Percentiles rank a stretch among this genome's conserved stretches.
phyloP scores from a whole-genome alignment of 2,113 vertebrate genomes.

The Psettodes erumei region DNA sequence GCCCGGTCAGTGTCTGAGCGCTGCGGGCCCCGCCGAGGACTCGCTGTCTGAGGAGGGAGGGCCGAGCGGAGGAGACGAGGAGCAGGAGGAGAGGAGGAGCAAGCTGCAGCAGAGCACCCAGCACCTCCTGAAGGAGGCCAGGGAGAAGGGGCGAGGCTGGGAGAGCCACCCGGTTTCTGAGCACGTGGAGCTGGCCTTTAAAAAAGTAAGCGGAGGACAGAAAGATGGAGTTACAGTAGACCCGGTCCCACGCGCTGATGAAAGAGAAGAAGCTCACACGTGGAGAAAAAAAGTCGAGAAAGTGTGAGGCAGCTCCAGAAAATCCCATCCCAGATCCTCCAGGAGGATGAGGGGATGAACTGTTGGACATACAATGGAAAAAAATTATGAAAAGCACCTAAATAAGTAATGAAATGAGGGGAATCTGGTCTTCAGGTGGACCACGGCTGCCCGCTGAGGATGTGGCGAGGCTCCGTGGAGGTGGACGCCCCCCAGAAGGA shows the following conservation, averaged over 20 bases:
- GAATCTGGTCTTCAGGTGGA: conserved; percentile 78
- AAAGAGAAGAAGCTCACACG: too few relatives aligned
- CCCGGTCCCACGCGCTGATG: too few relatives aligned
- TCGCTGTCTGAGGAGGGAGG: conserved; percentile 23
- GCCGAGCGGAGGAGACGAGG: conserved; percentile 37
- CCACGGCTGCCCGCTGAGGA: conserved; percentile 74
- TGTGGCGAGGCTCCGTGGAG: conserved; percentile 83
- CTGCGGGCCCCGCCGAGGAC: conserved; percentile 17
- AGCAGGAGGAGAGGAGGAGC: conserved; percentile 45
- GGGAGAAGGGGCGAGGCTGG: conserved; percentile 78
- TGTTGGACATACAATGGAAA: too few relatives aligned
- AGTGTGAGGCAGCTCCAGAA: too few relatives aligned
- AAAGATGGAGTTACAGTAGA: too few relatives aligned
- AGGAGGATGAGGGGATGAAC: too few relatives aligned
- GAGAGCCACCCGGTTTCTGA: conserved; percentile 70
- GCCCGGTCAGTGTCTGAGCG: conserved; percentile 47
- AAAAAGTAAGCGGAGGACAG: conserved; percentile 81
- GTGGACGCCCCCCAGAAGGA: conserved; percentile 78
- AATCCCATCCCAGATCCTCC: too few relatives aligned
- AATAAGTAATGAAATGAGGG: too few relatives aligned
- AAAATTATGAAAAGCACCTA: too few relatives aligned
- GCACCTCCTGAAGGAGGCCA: conserved; percentile 74
- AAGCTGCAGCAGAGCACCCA: conserved; percentile 73
- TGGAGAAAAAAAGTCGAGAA: too few relatives aligned
- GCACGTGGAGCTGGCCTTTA: conserved; percentile 77